Conservation (phyloP, 2,113 vertebrate species). For the Strix uralensis region DNA sequence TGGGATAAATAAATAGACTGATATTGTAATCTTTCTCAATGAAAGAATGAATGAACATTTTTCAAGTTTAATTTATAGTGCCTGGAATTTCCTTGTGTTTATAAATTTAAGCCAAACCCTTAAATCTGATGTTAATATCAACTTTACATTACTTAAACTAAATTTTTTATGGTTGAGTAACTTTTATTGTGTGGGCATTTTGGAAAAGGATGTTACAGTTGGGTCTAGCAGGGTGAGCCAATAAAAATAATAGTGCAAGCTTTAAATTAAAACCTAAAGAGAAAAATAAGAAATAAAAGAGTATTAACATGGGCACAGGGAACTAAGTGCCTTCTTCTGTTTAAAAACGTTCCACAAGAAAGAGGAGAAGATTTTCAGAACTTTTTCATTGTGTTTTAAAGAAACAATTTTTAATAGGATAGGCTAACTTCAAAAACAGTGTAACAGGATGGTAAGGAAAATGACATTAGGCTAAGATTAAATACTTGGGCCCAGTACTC, state of each 20-base stretch:
- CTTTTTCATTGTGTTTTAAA: not conserved
- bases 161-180: not conserved
- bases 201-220: not conserved
- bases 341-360: not conserved
- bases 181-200: slow-evolving; percentile 9
- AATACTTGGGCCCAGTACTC: not conserved
- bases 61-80: not conserved
- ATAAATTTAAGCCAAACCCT: not conserved
- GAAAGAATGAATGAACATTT: not conserved
- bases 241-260: not conserved
- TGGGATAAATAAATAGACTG: not conserved
- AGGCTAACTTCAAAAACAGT: not conserved
- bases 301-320: not conserved
- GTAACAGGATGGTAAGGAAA: not conserved
- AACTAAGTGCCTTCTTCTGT: not conserved
- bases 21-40: not conserved
- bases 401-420: not conserved
- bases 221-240: not conserved
- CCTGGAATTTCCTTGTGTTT: not conserved
- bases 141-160: slow-evolving; percentile 3
- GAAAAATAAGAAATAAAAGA: not conserved
- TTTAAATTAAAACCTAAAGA: slow-evolving; percentile 9
- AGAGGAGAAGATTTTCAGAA: not conserved
- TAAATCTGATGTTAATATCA: not conserved
- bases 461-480: not conserved